phyloP scores from a whole-genome alignment of 2,888 invertebrate species.

The Augochlorella aurata region DNA sequence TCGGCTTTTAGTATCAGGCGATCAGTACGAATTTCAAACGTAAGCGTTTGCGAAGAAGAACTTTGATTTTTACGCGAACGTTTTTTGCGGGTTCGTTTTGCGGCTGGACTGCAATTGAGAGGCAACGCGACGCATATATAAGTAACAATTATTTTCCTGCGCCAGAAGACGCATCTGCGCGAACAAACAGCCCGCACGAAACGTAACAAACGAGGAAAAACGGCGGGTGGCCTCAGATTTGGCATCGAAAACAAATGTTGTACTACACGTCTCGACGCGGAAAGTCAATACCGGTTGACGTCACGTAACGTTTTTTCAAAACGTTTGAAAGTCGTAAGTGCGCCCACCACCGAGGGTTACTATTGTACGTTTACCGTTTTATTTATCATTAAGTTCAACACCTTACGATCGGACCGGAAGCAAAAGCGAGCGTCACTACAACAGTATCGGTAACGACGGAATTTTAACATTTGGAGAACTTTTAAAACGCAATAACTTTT shows the following conservation, averaged over 20 bases:
- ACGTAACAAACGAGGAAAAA: conserved; percentile 17
- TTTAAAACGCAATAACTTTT: too few relatives aligned
- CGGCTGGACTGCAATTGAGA: too few relatives aligned
- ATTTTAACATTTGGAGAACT: too few relatives aligned
- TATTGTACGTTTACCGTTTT: conserved; percentile 8
- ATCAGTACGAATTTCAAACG: too few relatives aligned
- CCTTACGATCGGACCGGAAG: not conserved
- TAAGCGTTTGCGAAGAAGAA: too few relatives aligned
- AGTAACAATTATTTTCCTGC: not conserved
- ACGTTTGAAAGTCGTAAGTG: conserved; percentile 19
- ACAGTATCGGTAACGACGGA: not conserved
- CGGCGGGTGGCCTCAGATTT: not conserved
- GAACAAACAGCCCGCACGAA: not conserved
- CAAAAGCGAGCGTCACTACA: not conserved
- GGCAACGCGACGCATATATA: too few relatives aligned
- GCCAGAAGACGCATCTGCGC: not conserved
- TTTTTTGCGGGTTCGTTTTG: too few relatives aligned
- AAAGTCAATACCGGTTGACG: conserved; percentile 36
- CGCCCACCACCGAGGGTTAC: not conserved
- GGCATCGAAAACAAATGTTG: conserved; percentile 39
- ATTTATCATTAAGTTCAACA: conserved; percentile 25
- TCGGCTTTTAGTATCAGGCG: too few relatives aligned
- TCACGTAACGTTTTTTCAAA: conserved; percentile 50
- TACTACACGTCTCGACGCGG: not conserved
- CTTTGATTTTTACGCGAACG: too few relatives aligned